Evolutionary conservation across 2,113 vertebrate genomes (phyloP).

Genomic region (Choloepus hoffmanni): DNA sequence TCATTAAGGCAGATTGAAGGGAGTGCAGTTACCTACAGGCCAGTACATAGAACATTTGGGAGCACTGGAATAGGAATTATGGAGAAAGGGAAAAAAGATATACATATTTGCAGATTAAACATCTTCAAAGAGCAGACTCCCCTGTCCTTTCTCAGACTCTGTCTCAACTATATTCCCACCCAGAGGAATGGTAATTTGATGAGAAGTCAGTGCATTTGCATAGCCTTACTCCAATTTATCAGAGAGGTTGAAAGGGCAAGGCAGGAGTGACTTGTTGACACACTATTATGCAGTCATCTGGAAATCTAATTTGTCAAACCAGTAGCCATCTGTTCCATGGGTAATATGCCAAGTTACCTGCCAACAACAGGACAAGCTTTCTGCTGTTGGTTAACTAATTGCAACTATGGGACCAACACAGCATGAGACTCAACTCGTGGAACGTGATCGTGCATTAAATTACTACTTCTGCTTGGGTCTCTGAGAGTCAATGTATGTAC

Average conservation of each 20-base stretch:
- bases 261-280: conserved; percentile 74
- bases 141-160: not conserved
- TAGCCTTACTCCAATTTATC: conserved; percentile 43
- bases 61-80: not conserved
- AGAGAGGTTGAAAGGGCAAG: conserved; percentile 51
- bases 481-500: not conserved
- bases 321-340: conserved; percentile 87
- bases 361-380: conserved; percentile 82
- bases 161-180: not conserved
- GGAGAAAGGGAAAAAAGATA: not conserved
- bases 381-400: conserved; percentile 83
- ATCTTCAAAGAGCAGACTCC: conserved; percentile 57
- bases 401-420: conserved; percentile 83
- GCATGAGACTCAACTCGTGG: conserved; percentile 68
- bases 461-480: conserved; percentile 40
- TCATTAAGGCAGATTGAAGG: not conserved
- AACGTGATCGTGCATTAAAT: conserved; percentile 69
- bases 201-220: conserved; percentile 51
- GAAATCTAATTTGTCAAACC: conserved; percentile 86
- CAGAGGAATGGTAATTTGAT: conserved; percentile 56
- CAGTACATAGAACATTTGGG: not conserved
- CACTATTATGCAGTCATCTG: conserved; percentile 85
- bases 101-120: conserved; percentile 44
- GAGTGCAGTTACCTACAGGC: not conserved
- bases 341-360: conserved; percentile 84